Conservation (phyloP, 2,888 invertebrate species). For the Euproctis similis region DNA sequence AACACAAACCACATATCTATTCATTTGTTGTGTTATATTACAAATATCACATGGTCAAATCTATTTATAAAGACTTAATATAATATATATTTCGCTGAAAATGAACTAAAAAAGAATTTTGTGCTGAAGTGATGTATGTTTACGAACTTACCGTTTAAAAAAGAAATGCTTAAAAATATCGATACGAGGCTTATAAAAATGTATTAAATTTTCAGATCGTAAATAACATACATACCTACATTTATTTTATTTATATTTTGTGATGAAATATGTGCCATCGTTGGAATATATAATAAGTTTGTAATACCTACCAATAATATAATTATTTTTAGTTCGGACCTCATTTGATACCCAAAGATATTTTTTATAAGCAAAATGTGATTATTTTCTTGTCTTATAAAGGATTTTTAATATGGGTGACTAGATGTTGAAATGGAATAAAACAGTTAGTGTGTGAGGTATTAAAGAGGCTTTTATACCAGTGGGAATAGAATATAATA, state of each 20-base stretch:
- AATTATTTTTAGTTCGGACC: conserved; percentile 24
- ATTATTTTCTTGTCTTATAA: conserved; percentile 20
- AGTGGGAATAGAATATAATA: no score
- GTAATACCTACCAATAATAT: conserved; percentile 9
- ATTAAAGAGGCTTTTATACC: no score
- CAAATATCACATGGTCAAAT: conserved; percentile 21
- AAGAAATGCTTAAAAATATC: conserved; percentile 18
- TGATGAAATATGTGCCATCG: conserved; percentile 34
- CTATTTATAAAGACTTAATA: conserved; percentile 15
- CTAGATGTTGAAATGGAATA: no score
- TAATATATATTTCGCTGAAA: conserved; percentile 9
- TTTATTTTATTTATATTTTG: conserved; percentile 11
- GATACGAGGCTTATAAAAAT: conserved; percentile 14
- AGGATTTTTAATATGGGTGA: no score
- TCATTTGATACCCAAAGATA: conserved; percentile 36
- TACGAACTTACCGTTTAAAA: conserved; percentile 23
- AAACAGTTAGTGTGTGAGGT: no score
- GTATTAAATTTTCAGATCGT: conserved; percentile 11
- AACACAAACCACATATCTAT: conserved; percentile 20
- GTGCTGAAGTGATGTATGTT: conserved; percentile 18
- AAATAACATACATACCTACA: no score
- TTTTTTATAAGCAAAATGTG: conserved; percentile 32
- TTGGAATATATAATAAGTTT: conserved; percentile 2
- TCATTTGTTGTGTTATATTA: conserved; percentile 26
- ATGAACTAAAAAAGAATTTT: conserved; percentile 11